Evolutionary conservation across 2,113 vertebrate species (phyloP).

Genomic region (Vanacampus margaritifer): DNA sequence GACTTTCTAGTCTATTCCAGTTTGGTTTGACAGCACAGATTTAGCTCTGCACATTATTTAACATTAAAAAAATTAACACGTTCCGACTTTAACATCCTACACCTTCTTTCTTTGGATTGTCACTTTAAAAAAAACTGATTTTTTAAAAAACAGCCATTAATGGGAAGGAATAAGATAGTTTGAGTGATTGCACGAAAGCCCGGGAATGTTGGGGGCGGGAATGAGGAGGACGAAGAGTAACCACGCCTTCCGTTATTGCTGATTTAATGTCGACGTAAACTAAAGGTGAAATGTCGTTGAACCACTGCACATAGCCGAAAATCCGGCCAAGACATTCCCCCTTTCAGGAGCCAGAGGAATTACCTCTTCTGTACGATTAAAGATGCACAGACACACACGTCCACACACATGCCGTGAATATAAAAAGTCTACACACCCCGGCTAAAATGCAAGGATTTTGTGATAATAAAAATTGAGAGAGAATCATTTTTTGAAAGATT

Average conservation of each 20-base stretch:
- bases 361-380: background rate
- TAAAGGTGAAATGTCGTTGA: conserved; percentile 34
- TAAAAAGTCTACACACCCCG: background rate
- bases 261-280: conserved; percentile 74
- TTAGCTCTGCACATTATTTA: conserved; percentile 23
- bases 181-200: conserved; percentile 91
- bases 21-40: conserved; percentile 47
- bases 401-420: background rate
- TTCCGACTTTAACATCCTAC: conserved; percentile 18
- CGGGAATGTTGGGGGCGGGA: conserved; percentile 77
- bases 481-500: background rate
- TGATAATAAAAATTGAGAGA: background rate
- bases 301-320: conserved; percentile 13
- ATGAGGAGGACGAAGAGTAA: conserved; percentile 70
- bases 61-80: conserved; percentile 5
- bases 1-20: conserved; percentile 27
- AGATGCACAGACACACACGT: background rate
- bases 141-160: conserved; percentile 25
- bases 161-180: conserved; percentile 42
- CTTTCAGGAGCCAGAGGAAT: background rate
- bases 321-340: background rate
- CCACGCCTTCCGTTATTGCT: conserved; percentile 86
- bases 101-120: conserved; percentile 68
- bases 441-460: background rate
- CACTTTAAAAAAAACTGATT: conserved; percentile 21